Base-by-base conservation (phyloP, 2,113 vertebrate species). In the Orthonyx spaldingii region DNA sequence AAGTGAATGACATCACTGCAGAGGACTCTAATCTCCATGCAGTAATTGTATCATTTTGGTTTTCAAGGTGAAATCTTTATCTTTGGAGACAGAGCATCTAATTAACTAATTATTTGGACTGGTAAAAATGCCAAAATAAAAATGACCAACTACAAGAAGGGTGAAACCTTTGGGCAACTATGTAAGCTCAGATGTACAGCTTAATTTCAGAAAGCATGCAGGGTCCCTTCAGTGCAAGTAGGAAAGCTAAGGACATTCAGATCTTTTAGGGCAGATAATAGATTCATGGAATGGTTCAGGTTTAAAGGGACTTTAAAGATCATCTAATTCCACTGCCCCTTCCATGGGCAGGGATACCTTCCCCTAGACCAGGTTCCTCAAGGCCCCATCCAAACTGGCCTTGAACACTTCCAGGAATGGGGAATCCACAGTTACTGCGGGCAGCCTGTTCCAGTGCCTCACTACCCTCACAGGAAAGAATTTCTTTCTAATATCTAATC, bases 51-150 rank as follows among this genome's bases (percentile, higher is more conserved):
- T 46, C 4, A 69, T 91, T 95, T 85, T 70, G n/a, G 86, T 94
- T 94, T 84, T 87, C 93, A 95, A 90, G 90, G 87, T 91, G 69
- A 96, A 95, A 83, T 95, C n/a, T 75, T 96, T 90, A 78, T 96
- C 89, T 92, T 79, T 90, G 74, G 84, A 91, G 65, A 75, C 72
- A 94, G 63, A 87, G 30, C 52, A 75, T 69, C 84, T 84, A 93
- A 95, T 96, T 95, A 85, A 76, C 59, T 88, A 92, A 91, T 95
- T 84, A 78, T 87, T 94, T 96, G 85, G 76, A 13, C 78, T 89
- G 74, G 22, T n/a, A 37, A 86, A 85, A 95, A 93, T 86, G 77
- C 86, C 83, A 85, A 85, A 93, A 87, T 44, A 87, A 91, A 94
- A 95, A 78, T 84, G 9, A 77, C 64, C 64, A 52, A 0, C 50